Conservation (phyloP, 1,140 invertebrate genomes). For the Brachionus calyciflorus region DNA sequence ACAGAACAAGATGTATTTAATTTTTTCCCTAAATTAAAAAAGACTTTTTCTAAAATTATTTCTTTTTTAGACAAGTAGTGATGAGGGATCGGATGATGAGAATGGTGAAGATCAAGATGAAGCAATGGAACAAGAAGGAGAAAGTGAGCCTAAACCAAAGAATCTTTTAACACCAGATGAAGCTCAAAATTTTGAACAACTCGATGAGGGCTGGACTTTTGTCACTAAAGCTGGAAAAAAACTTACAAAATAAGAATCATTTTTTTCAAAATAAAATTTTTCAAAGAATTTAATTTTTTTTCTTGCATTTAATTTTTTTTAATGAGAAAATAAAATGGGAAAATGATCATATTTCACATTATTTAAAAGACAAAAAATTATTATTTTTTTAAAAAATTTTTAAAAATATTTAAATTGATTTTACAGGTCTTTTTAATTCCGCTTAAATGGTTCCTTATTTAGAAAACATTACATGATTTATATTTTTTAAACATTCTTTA, state of each 20-base stretch:
- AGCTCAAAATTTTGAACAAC: not conserved
- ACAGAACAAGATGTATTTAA: conserved; percentile 12
- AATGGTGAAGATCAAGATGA: not conserved
- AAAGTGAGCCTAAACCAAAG: not conserved
- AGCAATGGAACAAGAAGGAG: not conserved
- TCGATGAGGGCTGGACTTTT: conserved; percentile 45
- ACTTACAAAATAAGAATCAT: conserved; percentile 11
- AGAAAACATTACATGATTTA: no score
- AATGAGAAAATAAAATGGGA: no score
- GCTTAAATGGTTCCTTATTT: no score
- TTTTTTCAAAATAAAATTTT: not conserved
- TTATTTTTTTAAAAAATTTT: no score
- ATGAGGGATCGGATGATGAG: conserved; percentile 41
- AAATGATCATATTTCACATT: no score
- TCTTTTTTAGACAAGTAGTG: not conserved
- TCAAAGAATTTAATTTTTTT: not conserved
- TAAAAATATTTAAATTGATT: no score
- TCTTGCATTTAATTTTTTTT: no score
- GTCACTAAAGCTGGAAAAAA: conserved; percentile 22
- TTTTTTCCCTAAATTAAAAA: not conserved
- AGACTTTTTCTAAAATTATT: not conserved
- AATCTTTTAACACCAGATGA: not conserved
- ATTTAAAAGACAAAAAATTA: no score
- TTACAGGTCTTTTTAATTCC: no score
- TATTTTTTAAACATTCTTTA: no score